Evolutionary conservation across 2,888 invertebrate genomes (phyloP), one percentile per base, ranked within the genome.

Genomic region (Cephus runcator): DNA sequence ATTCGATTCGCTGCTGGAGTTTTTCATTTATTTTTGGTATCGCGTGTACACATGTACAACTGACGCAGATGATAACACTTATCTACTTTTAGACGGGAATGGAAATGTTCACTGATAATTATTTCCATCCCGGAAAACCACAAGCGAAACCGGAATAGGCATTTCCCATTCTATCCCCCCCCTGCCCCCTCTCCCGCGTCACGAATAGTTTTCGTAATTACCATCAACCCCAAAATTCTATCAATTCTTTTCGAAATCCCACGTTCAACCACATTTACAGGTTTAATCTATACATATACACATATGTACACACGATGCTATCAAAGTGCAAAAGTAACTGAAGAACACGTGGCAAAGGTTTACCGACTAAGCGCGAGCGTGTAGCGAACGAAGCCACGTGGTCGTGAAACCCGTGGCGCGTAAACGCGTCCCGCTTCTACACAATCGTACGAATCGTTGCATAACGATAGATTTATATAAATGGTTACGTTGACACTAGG

Each of bases 401-500:
- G 36, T 40, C 35, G 34, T 23, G 77, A 15, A 15, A 34, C 74
- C 35, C 69, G 34, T 76, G 34, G 23, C 74, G 71, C 71, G 71
- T 71, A 71, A 34, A 56, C 56, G 56, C 75, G 69, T 36, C 71
- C n/a, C 23, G 31, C 30, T 31, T 12, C 36, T 31, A 35, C 15
- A 74, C 31, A 35, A 33, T 90, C 88, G 86, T 84, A 85, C 86
- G 85, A 56, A 82, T 84, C 84, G 86, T 90, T 90, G 86, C 89
- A 88, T 87, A 90, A 90, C 87, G 89, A 88, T 89, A 88, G 88
- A 91, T 91, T 90, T 91, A 91, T 91, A 91, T 91, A 91, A 91
- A 91, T 90, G 91, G 91, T 91, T 91, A 91, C 91, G 91, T 91
- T 91, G 91, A 91, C 91, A 91, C 90, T 85, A 86, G 85, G 81